Base-by-base conservation (phyloP, 2,797 vertebrate species). In the Falco cherrug region DNA sequence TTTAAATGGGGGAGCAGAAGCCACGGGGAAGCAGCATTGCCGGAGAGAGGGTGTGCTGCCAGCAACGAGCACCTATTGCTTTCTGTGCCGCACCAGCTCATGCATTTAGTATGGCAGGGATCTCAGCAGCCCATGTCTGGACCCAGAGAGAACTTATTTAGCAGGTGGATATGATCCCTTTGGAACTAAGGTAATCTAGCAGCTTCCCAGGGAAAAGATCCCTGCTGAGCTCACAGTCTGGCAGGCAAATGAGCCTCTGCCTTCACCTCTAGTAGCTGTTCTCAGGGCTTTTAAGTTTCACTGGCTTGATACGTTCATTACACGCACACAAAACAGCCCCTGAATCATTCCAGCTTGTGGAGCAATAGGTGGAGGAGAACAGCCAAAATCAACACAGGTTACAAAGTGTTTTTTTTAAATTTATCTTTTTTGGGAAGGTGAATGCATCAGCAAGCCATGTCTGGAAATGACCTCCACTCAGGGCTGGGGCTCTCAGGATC, bases 361-460 rank as follows among this genome's bases (percentile, higher is more conserved):
- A 96, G 96, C 87, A 96, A 97, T 74, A 96, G 89, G 57, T 73
- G 43, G 64, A 63, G 63, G 33, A 91, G 94, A 97, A 84, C 89
- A 93, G 94, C 97, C 96, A 97, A 96, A 96, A 96, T 90, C 93
- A 96, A 97, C 84, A 96, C 7, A 51, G 65, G 47, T 95, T 94
- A 84, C 92, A 84, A 71, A 93, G 80, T n/a, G 64, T 54, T 78
- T 85, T 92, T 65, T 51, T 28, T 1, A 1, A 33, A 41, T 28
- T 12, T 48, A 70, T 86, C 51, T 70, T 48, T 43, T 87, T 87
- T 86, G 70, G 4, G 8, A 81, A 84, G 59, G 35, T 77, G 61
- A 50, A 15, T 76, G 13, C 87, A 45, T 71, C 54, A 73, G 65
- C n/a, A 45, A 26, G 11, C 82, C 33, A 16, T 0, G 5, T 16